These are phyloP conservation scores for Ichneumoninae sp. DNA, from an alignment of 2,888 invertebrate species.

Conservation along the genomic window DNA sequence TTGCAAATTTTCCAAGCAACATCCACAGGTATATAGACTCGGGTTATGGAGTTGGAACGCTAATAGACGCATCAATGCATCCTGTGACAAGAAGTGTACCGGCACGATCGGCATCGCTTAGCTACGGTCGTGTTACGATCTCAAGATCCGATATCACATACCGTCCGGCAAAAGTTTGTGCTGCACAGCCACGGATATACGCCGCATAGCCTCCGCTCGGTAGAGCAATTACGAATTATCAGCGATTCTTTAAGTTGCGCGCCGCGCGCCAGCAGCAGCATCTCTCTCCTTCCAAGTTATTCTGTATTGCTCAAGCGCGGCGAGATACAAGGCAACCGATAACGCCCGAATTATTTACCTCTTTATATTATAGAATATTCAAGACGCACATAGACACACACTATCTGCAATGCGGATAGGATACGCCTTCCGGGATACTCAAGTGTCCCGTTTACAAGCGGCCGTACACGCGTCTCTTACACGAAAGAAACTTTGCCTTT, in stretches of 20 bases:
- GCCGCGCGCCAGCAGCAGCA: conserved; percentile 25
- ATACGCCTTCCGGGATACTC: conserved; percentile 47
- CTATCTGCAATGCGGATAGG: conserved; percentile 3
- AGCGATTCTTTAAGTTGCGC: conserved; percentile 70
- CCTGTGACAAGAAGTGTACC: conserved; percentile 75
- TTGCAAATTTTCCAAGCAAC: conserved; percentile 76
- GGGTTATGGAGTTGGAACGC: conserved; percentile 50
- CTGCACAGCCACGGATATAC: conserved; percentile 9
- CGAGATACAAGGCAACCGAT: conserved; percentile 72
- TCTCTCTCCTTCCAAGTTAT: neutral
- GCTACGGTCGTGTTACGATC: conserved; percentile 56
- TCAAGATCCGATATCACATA: conserved; percentile 51
- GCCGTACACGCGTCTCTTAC: conserved; percentile 52
- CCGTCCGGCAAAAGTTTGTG: neutral
- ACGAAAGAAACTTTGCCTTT: conserved; percentile 58
- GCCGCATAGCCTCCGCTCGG: conserved; percentile 56
- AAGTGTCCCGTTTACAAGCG: conserved; percentile 50
- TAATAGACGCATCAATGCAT: conserved; percentile 81
- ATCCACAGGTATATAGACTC: conserved; percentile 7
- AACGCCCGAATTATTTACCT: conserved; percentile 74
- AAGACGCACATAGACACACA: neutral
- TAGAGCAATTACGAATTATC: conserved; percentile 80
- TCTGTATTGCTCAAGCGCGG: conserved; percentile 53
- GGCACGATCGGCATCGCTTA: conserved; percentile 50
- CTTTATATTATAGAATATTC: conserved; percentile 26